Evolutionary conservation across 2,888 invertebrate species (phyloP), one percentile per base, ranked within the genome.

Genomic region (Drosophila rubida): DNA sequence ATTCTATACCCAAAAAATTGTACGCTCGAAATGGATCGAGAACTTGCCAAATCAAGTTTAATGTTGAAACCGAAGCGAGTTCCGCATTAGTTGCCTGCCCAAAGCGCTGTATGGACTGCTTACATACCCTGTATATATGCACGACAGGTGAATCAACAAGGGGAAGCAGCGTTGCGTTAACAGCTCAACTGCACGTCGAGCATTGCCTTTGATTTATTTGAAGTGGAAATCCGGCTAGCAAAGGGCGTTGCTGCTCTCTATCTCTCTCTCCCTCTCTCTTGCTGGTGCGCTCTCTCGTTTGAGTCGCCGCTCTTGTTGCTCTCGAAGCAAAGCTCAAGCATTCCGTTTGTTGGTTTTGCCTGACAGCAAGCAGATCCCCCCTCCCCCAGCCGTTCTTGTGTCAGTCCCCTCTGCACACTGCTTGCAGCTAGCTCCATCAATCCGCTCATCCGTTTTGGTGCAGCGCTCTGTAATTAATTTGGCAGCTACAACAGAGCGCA

Each of bases 381-480:
- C 13, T 8, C 9, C 13, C 23, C 27, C n/a, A 7, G 16, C n/a
- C 19, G 19, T 19, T 19, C 19, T 19, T 19, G 19, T n/a, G 7
- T 23, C 5, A 23, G 16, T 45, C 25, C 9, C 22, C 37, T 11
- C 8, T 14, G 4, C 14, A 7, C 19, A 16, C 11, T 27, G 30
- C 54, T 42, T 46, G 50, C 25, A 53, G 41, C 54, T 50, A 53
- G 41, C 54, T 50, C 39, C 19, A 30, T 39, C 72, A 72, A 72
- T 62, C 54, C 66, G 74, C 61, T 62, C 80, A 75, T 69, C 69
- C 70, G 54, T 48, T 60, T 72, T 74, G 76, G 81, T 78, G 84
- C 84, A 84, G 80, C 81, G 80, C 84, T 84, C 80, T 81, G 80
- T 81, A 81, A 81, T 81, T 81, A 84, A 81, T 81, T 81, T 81